phyloP scores from a whole-genome alignment of 23 tunicate species.

The Trididemnum nubilum region DNA sequence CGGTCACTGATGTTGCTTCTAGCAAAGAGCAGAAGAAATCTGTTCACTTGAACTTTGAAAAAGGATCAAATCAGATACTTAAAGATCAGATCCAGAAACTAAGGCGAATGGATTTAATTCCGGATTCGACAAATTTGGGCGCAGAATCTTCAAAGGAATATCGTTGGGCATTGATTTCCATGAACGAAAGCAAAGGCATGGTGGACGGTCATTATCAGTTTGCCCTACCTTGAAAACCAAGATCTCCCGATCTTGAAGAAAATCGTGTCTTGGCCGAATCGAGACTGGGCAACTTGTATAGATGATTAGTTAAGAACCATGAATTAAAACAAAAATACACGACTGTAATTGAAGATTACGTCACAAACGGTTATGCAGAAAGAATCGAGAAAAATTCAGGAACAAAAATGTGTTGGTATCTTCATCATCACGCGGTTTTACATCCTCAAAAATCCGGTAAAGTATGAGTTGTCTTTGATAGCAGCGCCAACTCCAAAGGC shows the following conservation, averaged over 20 bases:
- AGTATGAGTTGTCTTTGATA: not conserved
- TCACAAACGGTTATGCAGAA: not conserved
- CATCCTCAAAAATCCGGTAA: not conserved
- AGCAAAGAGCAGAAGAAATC: not conserved
- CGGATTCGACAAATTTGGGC: not conserved
- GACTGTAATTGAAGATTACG: not conserved
- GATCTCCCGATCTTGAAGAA: not conserved
- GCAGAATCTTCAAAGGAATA: not conserved
- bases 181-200: not conserved
- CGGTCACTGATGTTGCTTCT: not conserved
- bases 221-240: not conserved
- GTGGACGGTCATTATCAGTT: not conserved
- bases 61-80: not conserved
- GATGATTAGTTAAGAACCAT: not conserved
- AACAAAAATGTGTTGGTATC: not conserved
- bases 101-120: not conserved
- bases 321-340: not conserved
- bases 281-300: not conserved
- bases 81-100: not conserved
- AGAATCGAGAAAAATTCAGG: not conserved
- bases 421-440: not conserved
- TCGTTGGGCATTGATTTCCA: not conserved
- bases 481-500: not conserved
- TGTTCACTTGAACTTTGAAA: not conserved
- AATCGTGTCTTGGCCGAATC: not conserved